Base-by-base conservation (phyloP, 2,888 invertebrate genomes). In the Noctua janthe region DNA sequence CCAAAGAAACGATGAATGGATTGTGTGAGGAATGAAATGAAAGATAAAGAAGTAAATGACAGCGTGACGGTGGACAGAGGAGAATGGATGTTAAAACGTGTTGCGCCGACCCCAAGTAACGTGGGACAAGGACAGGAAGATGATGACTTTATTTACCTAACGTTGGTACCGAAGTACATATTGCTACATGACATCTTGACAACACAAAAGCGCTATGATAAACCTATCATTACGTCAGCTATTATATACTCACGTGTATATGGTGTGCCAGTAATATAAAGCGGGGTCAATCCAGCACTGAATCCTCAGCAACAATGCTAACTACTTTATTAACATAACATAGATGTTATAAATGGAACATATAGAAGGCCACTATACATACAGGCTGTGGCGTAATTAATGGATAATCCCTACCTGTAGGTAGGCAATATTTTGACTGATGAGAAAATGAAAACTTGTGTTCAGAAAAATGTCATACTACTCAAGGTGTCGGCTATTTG, bases 311-410 rank as follows among this genome's bases (percentile, higher is more conserved):
- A 94, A 96, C 96, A 97, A 97, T 97, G 96, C 94, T 95, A 96
- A 96, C 97, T 92, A 89, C 95, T 96, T 94, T 91, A 96, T 97
- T 97, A 96, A 93, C 96, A 96, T 96, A 95, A 94, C 91, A 91
- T 93, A 90, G 93, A 94, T 91, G 92, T 92, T 94, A 94, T 94
- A 95, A 94, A 91, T 95, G 89, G 95, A 95, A 94, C 96, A 94
- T 91, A 90, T 93, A 92, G 94, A 95, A 96, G 96, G 95, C 90
- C 93, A 92, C 4, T 62, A 71, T 74, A 47, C 47, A 81, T 81
- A 71, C 71, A 80, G 66, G 39, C 10, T 64, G 64, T 64, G 10
- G 35, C 35, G 10, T 35, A 8, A 35, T 64, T 35, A 35, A 35
- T 35, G 35, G 20, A 35, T 64, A 39, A 64, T 64, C 64, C 20